Evolutionary conservation across 2,113 vertebrate species (phyloP).

Genomic region (Triplophysa rosa): DNA sequence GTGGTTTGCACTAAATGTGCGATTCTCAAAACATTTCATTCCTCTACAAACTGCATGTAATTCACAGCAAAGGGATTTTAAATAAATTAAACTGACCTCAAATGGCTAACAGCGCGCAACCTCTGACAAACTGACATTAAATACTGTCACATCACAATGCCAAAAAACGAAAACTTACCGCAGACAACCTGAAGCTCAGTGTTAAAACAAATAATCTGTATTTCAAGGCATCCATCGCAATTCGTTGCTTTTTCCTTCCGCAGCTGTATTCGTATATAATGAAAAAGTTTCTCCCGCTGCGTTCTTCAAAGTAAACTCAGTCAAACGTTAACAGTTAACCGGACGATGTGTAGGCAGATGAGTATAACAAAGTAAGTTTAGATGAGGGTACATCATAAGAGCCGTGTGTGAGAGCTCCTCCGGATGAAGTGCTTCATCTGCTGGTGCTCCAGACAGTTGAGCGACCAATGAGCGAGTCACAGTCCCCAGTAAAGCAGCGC

Average conservation of each 20-base stretch:
- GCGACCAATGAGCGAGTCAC: constrained; percentile 40
- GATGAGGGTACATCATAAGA: constrained; percentile 19
- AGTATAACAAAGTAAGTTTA: constrained; percentile 12
- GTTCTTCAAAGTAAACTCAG: background rate
- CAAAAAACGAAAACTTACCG: constrained; percentile 46
- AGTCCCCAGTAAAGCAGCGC: background rate
- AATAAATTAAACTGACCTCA: background rate
- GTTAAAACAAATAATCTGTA: constrained; percentile 39
- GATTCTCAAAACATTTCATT: background rate
- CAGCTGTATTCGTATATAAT: background rate
- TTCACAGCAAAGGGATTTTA: background rate
- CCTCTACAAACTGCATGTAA: background rate
- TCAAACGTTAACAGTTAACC: background rate
- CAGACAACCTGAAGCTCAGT: constrained; percentile 23
- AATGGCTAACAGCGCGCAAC: background rate
- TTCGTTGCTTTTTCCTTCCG: background rate
- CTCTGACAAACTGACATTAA: background rate
- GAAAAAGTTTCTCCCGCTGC: constrained; percentile 26
- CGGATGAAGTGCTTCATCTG: constrained; percentile 13
- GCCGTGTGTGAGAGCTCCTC: background rate
- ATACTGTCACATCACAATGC: background rate
- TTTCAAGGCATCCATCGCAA: constrained; percentile 61
- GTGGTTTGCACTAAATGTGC: background rate
- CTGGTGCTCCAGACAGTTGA: constrained; percentile 23
- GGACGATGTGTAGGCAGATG: background rate